Conservation (phyloP, 1,140 invertebrate genomes). For the Camponotus floridanus region DNA sequence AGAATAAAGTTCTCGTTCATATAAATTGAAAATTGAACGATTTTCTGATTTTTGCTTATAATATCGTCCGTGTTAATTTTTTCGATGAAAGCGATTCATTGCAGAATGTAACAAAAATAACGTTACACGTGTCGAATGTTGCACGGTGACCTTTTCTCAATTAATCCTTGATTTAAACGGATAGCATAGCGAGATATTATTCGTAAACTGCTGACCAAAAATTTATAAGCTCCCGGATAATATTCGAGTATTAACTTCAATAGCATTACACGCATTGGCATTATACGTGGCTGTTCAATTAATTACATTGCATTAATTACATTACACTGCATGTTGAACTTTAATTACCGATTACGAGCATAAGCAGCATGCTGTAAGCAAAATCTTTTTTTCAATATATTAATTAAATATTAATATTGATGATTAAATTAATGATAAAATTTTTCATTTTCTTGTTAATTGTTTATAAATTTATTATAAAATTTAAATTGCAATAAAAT, state of each 20-base stretch:
- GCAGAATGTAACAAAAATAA: not conserved
- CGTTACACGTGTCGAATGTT: not conserved
- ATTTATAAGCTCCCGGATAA: not conserved
- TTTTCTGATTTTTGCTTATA: not conserved
- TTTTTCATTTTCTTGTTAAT: not conserved
- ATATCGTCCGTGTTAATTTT: not conserved
- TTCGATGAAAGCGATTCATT: not conserved
- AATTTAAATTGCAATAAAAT: not conserved
- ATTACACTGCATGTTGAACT: not conserved
- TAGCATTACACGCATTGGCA: constrained; percentile 13
- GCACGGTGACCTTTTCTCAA: constrained; percentile 3
- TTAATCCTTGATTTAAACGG: not conserved
- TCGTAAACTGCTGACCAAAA: not conserved
- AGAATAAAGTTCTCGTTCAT: not conserved
- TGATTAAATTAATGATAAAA: constrained; percentile 11
- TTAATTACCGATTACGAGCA: constrained; percentile 1
- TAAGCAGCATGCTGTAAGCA: not conserved
- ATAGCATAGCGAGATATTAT: not conserved
- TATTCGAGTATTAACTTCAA: not conserved
- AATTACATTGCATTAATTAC: constrained; percentile 34
- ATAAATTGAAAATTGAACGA: not conserved
- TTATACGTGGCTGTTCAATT: not conserved
- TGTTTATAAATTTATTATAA: not conserved
- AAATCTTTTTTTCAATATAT: not conserved
- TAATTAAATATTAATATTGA: not conserved